Base-by-base conservation (phyloP, 2,888 invertebrate species). In the Drosophila mulleri region DNA sequence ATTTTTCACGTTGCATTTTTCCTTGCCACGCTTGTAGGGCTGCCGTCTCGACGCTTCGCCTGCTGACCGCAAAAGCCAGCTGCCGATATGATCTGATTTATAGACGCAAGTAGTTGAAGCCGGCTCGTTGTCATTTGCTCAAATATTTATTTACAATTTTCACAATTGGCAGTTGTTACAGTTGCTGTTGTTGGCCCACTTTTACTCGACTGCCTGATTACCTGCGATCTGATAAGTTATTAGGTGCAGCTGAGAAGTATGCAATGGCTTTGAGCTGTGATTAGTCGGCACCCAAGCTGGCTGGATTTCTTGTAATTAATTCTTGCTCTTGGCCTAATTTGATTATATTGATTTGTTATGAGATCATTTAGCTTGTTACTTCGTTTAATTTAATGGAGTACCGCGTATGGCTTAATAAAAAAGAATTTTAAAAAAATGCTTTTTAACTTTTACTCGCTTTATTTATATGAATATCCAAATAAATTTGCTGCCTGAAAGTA, bases 71-170 rank as follows among this genome's bases (percentile, higher is more conserved):
- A 64, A 44, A 64, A 39, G 48, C 41, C 61, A 29, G 74, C 66
- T 56, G 53, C 67, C 60, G 87, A 89, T 90, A 90, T 90, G 90
- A 87, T 89, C 87, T 87, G 89, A 82, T 90, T 87, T 87, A 89
- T 88, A 71, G 73, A 59, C 45, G 69, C 59, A 66, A 68, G 63
- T 75, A 59, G 89, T 77, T 86, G 81, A n/a, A 32, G 57, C 77
- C 73, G 72, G 68, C 72, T 78, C 69, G 64, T 83, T 73, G 72
- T 83, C 90, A 80, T 78, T 82, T 90, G 85, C 74, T 84, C 72
- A 88, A 88, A 89, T 91, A 91, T 91, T 90, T 88, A 91, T 91
- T 90, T 86, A 89, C 91, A 84, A 91, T 88, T 91, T 91, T 89
- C 82, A 81, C 90, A 90, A 91, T 84, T 89, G 90, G 67, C 90